A percentile compares a stretch with the other conserved stretches of the same genome.
phyloP scores from a whole-genome alignment of 1,140 invertebrate genomes.

The Drosophila bipectinata region DNA sequence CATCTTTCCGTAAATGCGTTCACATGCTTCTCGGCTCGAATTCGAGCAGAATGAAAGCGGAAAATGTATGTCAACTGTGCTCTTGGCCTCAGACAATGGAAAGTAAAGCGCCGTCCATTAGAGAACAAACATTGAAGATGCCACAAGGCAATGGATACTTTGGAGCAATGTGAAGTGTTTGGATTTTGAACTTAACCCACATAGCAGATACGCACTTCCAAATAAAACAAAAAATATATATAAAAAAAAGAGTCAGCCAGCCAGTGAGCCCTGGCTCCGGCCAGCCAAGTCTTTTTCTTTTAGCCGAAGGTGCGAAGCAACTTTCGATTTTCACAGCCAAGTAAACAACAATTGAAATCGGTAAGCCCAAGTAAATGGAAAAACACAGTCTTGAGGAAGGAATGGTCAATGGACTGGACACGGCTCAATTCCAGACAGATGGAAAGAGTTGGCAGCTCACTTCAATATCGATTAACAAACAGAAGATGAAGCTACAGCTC shows the following conservation, averaged over 20 bases:
- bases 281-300: neutral
- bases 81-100: constrained; percentile 60
- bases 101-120: constrained; percentile 73
- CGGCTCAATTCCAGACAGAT: constrained; percentile 65
- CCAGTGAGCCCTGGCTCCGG: neutral
- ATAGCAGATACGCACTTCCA: constrained; percentile 20
- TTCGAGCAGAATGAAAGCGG: constrained; percentile 32
- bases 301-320: constrained; percentile 64
- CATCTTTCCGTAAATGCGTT: constrained; percentile 25
- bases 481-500: constrained; percentile 58
- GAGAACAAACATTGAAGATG: constrained; percentile 53
- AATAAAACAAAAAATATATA: constrained; percentile 23
- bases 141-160: constrained; percentile 57
- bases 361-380: constrained; percentile 49
- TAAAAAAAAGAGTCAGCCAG: neutral
- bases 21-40: constrained; percentile 9
- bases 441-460: constrained; percentile 61
- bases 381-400: constrained; percentile 10
- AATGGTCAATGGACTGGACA: constrained; percentile 54
- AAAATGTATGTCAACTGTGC: constrained; percentile 63
- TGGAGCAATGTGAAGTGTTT: constrained; percentile 58
- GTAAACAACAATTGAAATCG: constrained; percentile 66
- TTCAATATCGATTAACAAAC: constrained; percentile 72
- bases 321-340: constrained; percentile 78
- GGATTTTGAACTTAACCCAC: constrained; percentile 75